Evolutionary conservation across 2,113 vertebrate genomes (phyloP), one percentile per base, ranked within the genome.

Genomic region (Numida meleagris): DNA sequence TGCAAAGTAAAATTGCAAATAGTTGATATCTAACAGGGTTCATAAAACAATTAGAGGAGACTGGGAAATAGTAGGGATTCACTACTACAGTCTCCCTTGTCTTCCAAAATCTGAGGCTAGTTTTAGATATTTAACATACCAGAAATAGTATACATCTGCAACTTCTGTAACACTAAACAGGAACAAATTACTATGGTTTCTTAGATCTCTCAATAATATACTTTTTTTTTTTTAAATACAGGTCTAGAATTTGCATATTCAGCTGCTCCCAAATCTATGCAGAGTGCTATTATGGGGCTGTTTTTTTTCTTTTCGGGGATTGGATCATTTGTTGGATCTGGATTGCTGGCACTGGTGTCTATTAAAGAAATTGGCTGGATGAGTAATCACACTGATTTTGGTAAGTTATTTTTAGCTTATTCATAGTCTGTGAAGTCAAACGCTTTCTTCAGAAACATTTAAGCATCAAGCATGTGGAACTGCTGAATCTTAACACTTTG

Each of bases 231-330:
- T 97, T 55, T 93, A 33, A 57, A 65, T 90, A 12, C 93, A 99
- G 99, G 99, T 74, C 97, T 99, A 84, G 99, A 99, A 94, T 99
- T 99, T 80, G 99, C 99, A 1, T 99, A 99, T 87, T 99, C 99
- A 6, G 99, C 99, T 9, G 99, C 99, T 29, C 99, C 99, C 10
- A 99, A 98, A 89, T 98, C 99, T 55, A 99, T 99, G 99, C 99
- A 99, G 98, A 99, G 99, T 36, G 99, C 99, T 65, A 98, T 99
- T 67, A 99, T 99, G 99, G 99, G 99, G 10, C 97, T 99, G 20
- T 99, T 99, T 97, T 99, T 99, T 82, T 99, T 99, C 98, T 99
- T 99, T 85, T 99, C 99, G 18, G 99, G 99, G 7, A 97, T 99
- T 7, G 99, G 99, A 9, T 99, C 99, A 4, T 99, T 99, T 9